A percentile compares a stretch with the other conserved stretches of the same genome.
These are phyloP conservation scores for Agonopterix arenella DNA, from an alignment of 2,888 invertebrate genomes.

Conservation along the genomic window DNA sequence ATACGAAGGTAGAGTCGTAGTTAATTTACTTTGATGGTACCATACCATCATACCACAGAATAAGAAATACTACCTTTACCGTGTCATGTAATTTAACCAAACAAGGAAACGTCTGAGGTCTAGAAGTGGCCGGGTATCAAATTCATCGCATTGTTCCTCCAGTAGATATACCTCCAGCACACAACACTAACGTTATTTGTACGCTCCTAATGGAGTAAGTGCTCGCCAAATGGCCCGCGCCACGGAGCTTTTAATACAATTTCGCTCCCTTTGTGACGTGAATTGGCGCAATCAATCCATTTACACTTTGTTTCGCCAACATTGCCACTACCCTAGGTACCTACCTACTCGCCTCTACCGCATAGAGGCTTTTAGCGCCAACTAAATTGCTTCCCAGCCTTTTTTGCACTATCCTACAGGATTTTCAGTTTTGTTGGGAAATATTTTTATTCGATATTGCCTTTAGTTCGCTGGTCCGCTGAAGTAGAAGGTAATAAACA, in stretches of 20 bases:
- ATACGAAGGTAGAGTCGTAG: too few species aligned
- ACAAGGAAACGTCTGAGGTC: too few species aligned
- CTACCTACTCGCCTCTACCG: slow-evolving; percentile 24
- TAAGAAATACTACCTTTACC: too few species aligned
- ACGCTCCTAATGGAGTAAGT: slow-evolving; percentile 71
- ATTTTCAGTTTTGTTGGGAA: background rate
- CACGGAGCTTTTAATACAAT: slow-evolving; percentile 76
- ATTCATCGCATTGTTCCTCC: too few species aligned
- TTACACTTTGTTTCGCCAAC: slow-evolving; percentile 77
- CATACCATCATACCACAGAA: too few species aligned
- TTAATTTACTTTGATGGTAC: too few species aligned
- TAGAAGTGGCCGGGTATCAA: too few species aligned
- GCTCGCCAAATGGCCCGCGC: slow-evolving; percentile 71
- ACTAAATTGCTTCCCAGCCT: slow-evolving; percentile 32
- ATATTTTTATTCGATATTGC: background rate
- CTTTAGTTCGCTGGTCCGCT: too few species aligned
- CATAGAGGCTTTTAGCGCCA: slow-evolving; percentile 53
- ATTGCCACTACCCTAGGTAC: slow-evolving; percentile 28
- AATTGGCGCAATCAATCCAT: slow-evolving; percentile 78
- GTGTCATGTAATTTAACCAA: too few species aligned
- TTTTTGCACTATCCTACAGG: slow-evolving; percentile 11
- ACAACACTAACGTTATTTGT: slow-evolving; percentile 71
- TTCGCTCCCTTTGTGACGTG: slow-evolving; percentile 68
- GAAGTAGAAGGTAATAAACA: too few species aligned
- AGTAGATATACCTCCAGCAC: slow-evolving; percentile 15